These are phyloP conservation scores for Mesitornis unicolor DNA, from an alignment of 2,113 vertebrate genomes.

Conservation along the genomic window DNA sequence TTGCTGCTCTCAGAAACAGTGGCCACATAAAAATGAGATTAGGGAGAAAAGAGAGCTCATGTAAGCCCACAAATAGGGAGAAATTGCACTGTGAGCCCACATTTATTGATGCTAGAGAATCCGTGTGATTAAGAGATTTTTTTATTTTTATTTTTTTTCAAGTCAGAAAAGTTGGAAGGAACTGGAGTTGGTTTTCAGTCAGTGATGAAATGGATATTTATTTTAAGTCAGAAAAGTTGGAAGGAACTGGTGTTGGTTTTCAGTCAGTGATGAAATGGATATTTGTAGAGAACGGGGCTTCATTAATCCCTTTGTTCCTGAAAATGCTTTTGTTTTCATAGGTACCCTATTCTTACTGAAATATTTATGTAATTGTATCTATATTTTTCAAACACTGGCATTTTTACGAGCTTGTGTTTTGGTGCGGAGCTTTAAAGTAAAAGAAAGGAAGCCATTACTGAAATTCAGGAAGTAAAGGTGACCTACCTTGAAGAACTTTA, in stretches of 20 bases:
- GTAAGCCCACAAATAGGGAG: background rate
- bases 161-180: background rate
- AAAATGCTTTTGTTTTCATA: background rate
- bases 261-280: background rate
- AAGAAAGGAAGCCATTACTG: background rate
- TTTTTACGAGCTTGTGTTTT: background rate
- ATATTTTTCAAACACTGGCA: background rate
- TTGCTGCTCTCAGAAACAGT: background rate
- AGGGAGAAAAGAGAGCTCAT: background rate
- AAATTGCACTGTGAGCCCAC: background rate
- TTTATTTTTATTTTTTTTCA: too few species aligned
- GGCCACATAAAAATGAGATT: background rate
- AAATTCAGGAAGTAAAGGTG: background rate
- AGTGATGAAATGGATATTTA: background rate
- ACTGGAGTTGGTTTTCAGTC: background rate
- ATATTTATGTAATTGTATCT: background rate
- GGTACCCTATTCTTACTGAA: background rate
- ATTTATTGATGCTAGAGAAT: background rate
- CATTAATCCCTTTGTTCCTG: background rate
- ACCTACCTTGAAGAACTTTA: background rate
- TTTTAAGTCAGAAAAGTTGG: background rate
- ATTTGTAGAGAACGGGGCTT: background rate
- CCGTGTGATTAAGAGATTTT: background rate
- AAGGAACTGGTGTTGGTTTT: background rate
- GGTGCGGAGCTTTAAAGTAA: background rate